These are phyloP conservation scores for Anagrus nilaparvatae DNA, from an alignment of 1,140 invertebrate species.

Conservation along the genomic window DNA sequence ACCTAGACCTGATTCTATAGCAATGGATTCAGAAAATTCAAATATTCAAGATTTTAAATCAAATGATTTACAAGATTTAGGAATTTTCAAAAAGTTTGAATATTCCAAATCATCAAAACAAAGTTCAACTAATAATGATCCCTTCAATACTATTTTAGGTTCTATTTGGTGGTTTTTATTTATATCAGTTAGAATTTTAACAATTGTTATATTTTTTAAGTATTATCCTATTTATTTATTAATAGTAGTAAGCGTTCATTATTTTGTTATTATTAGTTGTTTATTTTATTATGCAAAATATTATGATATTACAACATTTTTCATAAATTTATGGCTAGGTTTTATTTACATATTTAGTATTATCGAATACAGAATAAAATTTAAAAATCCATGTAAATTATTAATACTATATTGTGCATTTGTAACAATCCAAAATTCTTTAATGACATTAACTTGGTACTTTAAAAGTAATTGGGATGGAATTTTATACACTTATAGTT, in stretches of 20 bases:
- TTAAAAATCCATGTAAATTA: slow-evolving; percentile 56
- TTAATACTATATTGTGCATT: slow-evolving; percentile 53
- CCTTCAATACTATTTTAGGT: slow-evolving; percentile 50
- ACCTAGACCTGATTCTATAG: slow-evolving; percentile 35
- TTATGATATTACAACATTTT: slow-evolving; percentile 42
- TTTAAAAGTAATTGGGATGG: slow-evolving; percentile 42
- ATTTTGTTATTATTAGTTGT: slow-evolving; percentile 47
- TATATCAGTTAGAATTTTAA: slow-evolving; percentile 53
- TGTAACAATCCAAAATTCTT: slow-evolving; percentile 52
- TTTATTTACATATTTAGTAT: slow-evolving; percentile 62
- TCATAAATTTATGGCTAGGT: slow-evolving; percentile 55
- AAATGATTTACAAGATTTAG: slow-evolving; percentile 8
- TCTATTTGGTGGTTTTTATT: slow-evolving; percentile 65
- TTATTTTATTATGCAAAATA: slow-evolving; percentile 48
- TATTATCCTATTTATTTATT: slow-evolving; percentile 52
- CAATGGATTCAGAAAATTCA: slow-evolving; percentile 14
- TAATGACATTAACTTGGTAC: slow-evolving; percentile 55
- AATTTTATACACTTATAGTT: slow-evolving; percentile 37
- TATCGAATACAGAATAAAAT: slow-evolving; percentile 65
- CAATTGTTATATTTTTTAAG: slow-evolving; percentile 57
- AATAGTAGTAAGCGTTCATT: slow-evolving; percentile 48
- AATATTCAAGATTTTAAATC: slow-evolving; percentile 13
- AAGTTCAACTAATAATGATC: slow-evolving; percentile 58
- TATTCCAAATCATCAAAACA: slow-evolving; percentile 29
- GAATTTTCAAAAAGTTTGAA: slow-evolving; percentile 9